Evolutionary conservation across 2,113 vertebrate genomes (phyloP).

Genomic region (Salvelinus namaycush): DNA sequence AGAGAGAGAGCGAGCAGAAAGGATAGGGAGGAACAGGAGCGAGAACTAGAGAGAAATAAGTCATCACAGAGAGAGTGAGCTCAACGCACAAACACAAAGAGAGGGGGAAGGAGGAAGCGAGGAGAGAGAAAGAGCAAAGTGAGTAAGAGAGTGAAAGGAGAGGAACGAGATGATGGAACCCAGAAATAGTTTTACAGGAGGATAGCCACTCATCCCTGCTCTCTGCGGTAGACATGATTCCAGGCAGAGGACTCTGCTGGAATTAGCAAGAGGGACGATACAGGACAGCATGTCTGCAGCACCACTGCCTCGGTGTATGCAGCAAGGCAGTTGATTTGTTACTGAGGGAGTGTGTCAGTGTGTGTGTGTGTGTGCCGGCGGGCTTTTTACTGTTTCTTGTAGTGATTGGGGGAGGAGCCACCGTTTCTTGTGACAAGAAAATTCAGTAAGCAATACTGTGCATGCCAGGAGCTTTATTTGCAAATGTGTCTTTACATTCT

Average conservation of each 20-base stretch:
- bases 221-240: constrained; percentile 64
- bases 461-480: constrained; percentile 50
- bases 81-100: constrained; percentile 40
- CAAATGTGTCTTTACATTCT: constrained; percentile 55
- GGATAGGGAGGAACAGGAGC: constrained; percentile 32
- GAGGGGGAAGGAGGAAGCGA: constrained; percentile 1
- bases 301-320: constrained; percentile 59
- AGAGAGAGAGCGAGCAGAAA: constrained; percentile 48
- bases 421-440: constrained; percentile 63
- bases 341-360: constrained; percentile 50
- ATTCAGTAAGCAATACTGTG: constrained; percentile 55
- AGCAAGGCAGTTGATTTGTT: constrained; percentile 71
- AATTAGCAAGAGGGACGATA: constrained; percentile 63
- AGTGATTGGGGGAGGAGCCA: constrained; percentile 52
- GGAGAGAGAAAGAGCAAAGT: constrained; percentile 26
- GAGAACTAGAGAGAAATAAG: constrained; percentile 43
- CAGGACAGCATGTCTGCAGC: constrained; percentile 65
- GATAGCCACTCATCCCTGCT: constrained; percentile 56
- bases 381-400: constrained; percentile 57
- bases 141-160: not conserved
- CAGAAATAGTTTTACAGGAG: constrained; percentile 59
- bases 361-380: constrained; percentile 25
- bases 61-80: constrained; percentile 50
- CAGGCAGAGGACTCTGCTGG: constrained; percentile 60
- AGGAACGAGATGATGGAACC: constrained; percentile 56